Percentiles rank a stretch among this genome's conserved stretches.
These are phyloP conservation scores for Arizona elegans DNA, from an alignment of 2,113 vertebrate species.

Conservation along the genomic window DNA sequence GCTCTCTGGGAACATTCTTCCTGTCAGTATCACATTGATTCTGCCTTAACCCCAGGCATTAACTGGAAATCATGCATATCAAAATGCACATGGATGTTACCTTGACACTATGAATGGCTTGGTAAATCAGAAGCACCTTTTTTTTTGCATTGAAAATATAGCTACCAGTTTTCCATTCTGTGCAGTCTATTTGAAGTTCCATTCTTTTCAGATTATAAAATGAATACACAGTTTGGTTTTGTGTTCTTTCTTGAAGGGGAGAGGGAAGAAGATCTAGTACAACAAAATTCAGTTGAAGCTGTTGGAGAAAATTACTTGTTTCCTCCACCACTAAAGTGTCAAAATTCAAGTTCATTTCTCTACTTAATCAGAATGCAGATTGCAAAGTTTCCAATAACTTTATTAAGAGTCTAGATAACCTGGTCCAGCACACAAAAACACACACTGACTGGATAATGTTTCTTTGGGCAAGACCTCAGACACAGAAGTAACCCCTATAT, in stretches of 20 bases:
- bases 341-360: not conserved
- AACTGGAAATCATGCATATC: not conserved
- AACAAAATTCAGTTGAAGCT: not conserved
- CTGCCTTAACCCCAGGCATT: not conserved
- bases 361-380: not conserved
- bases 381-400: not conserved
- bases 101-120: not conserved
- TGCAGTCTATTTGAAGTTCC: not conserved
- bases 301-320: not conserved
- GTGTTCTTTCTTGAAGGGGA: not conserved
- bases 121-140: not conserved
- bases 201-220: not conserved
- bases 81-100: not conserved
- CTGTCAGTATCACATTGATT: not conserved
- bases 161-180: not conserved
- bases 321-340: not conserved
- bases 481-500: not conserved
- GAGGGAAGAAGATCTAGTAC: not conserved
- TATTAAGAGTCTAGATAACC: not conserved
- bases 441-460: not conserved
- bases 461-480: not conserved
- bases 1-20: not conserved
- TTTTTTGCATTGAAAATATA: not conserved
- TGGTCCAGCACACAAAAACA: not conserved
- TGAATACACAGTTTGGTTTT: not conserved